A percentile compares a stretch with the other conserved stretches of the same genome.
Evolutionary conservation across 2,113 vertebrate species (phyloP).

Genomic region (Perognathus longimembris): DNA sequence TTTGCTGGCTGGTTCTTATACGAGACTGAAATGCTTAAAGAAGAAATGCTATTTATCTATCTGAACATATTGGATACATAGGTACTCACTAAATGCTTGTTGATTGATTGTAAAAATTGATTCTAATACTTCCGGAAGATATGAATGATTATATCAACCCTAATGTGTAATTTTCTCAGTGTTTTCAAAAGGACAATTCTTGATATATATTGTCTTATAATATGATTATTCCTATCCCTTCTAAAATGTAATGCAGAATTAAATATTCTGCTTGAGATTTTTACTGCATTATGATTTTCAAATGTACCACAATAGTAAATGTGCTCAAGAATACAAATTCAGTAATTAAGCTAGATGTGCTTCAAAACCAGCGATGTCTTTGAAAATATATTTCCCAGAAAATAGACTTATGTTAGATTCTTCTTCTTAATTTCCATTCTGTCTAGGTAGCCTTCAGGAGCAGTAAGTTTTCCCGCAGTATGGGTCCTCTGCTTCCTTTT

Average conservation of each 20-base stretch:
- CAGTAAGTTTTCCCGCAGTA: constrained; percentile 28
- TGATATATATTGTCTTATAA: neutral
- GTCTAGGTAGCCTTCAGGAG: neutral
- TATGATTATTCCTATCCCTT: neutral
- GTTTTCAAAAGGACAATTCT: neutral
- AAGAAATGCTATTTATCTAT: neutral
- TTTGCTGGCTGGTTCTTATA: neutral
- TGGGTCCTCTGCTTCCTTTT: constrained; percentile 45
- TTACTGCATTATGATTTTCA: constrained; percentile 41
- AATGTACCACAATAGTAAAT: constrained; percentile 13
- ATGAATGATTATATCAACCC: neutral
- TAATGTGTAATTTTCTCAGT: neutral
- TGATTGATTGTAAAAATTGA: neutral
- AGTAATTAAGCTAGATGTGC: constrained; percentile 36
- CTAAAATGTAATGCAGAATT: neutral
- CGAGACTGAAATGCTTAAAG: neutral
- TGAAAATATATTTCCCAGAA: constrained; percentile 58
- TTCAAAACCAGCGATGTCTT: constrained; percentile 30
- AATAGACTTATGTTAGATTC: constrained; percentile 46
- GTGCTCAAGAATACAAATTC: constrained; percentile 53
- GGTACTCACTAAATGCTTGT: neutral
- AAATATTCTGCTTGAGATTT: constrained; percentile 30
- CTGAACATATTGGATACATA: neutral
- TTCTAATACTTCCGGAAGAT: neutral
- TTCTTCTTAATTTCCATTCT: constrained; percentile 57